Percentiles rank a stretch among this genome's conserved stretches.
Conservation (phyloP, 2,113 vertebrate species). For the Sitta europaea region DNA sequence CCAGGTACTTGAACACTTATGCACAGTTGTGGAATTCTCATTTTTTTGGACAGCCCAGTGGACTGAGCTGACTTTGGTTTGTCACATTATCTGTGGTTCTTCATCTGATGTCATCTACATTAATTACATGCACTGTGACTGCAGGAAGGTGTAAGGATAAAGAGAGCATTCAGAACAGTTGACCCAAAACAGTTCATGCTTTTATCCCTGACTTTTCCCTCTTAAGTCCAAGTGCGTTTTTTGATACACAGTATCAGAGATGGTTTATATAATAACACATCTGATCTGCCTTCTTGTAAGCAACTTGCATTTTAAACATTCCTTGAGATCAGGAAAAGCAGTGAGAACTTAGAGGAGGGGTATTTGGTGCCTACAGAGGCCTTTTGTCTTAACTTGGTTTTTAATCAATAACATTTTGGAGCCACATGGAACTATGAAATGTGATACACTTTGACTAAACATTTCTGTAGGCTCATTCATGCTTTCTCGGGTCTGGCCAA, state of each 20-base stretch:
- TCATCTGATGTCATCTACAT: not conserved
- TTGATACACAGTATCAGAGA: not conserved
- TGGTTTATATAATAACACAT: not conserved
- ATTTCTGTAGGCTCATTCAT: not conserved
- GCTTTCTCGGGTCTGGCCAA: not conserved
- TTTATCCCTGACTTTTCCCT: not conserved
- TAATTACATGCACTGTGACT: not conserved
- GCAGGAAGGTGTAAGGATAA: not conserved
- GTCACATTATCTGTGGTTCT: not conserved
- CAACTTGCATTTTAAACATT: not conserved
- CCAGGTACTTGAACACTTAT: constrained; percentile 79
- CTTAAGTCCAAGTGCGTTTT: not conserved
- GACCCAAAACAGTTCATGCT: not conserved
- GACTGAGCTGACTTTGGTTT: not conserved
- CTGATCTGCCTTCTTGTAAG: not conserved
- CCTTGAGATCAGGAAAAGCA: not conserved
- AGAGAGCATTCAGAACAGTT: not conserved
- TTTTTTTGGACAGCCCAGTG: not conserved
- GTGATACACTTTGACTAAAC: not conserved
- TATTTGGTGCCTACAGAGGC: not conserved
- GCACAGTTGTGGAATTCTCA: not conserved
- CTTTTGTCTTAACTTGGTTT: not conserved
- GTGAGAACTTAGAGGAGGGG: not conserved
- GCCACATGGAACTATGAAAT: not conserved
- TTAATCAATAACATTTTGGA: not conserved